Evolutionary conservation across 2,888 invertebrate species (phyloP), one percentile per base, ranked within the genome.

Genomic region (Platycnemis pennipes): DNA sequence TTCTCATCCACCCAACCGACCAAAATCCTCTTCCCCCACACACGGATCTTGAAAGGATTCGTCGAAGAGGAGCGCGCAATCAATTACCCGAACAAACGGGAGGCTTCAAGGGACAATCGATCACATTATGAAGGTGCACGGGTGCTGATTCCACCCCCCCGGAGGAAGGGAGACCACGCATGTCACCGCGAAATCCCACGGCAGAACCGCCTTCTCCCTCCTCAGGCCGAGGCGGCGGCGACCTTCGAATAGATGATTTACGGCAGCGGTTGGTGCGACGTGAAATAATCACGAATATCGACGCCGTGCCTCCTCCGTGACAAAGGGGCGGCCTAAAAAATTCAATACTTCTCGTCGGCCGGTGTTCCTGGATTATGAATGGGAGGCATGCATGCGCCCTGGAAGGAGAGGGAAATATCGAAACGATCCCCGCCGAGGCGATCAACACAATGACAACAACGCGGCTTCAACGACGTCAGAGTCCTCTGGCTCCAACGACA

Each of bases 281-380:
- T 77, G 37, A 77, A 77, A 77, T 77, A 77, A 77, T 77, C 77
- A 77, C 11, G 77, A 77, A 77, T 77, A 77, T 77, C 77, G 77
- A 77, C 37, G 77, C 13, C 77, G 31, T 13, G 31, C n/a, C 77
- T 63, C 63, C 7, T 7, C 37, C 13, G 31, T 11, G 77, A 77
- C 8, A 77, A 37, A 13, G 77, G 37, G 1, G 13, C 2, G 77
- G 31, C 77, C 37, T 77, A 37, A 77, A 77, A 77, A 77, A 77
- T 77, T 77, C 77, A 77, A 77, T 37, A 37, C 77, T 37, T 77
- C 37, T 16, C 77, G 77, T 77, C 77, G 77, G 77, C 31, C 77
- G 77, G 37, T 16, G 37, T 37, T 77, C 77, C 13, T 77, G 77
- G 77, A 77, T 77, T 77, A 77, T 77, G 77, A 77, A 77, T 77